Percentiles rank a stretch among this genome's conserved stretches.
Conservation (phyloP, 2,113 vertebrate genomes). For the Lampris incognitus region DNA sequence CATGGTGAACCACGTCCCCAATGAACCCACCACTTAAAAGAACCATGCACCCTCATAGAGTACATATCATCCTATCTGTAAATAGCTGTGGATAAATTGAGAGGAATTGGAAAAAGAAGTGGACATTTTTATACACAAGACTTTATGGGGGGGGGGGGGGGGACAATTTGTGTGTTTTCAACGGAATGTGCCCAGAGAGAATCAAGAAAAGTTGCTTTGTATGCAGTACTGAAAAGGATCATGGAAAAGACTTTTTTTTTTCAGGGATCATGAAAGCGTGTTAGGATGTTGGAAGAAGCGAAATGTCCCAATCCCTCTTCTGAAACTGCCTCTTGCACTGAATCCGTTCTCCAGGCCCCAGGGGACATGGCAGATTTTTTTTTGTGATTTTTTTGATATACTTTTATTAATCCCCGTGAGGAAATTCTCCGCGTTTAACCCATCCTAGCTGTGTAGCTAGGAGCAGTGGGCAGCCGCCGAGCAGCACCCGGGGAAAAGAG, state of each 20-base stretch:
- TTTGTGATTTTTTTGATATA: too few relatives aligned
- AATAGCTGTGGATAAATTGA: slow-evolving; percentile 57
- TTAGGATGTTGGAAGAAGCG: slow-evolving; percentile 58
- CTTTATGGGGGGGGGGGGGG: neutral
- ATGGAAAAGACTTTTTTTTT: slow-evolving; percentile 41
- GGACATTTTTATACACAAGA: slow-evolving; percentile 48
- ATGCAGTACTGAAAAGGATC: slow-evolving; percentile 37
- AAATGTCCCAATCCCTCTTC: slow-evolving; percentile 45
- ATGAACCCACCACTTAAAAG: slow-evolving; percentile 42
- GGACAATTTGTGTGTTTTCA: slow-evolving; percentile 29
- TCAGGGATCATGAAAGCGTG: slow-evolving; percentile 32
- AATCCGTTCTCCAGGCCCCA: slow-evolving; percentile 42
- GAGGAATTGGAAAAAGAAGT: slow-evolving; percentile 28
- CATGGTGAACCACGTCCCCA: slow-evolving; percentile 78
- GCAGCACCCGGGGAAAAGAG: too few relatives aligned
- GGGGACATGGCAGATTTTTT: slow-evolving; percentile 25
- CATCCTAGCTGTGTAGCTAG: too few relatives aligned
- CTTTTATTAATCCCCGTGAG: too few relatives aligned
- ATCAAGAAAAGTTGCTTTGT: slow-evolving; percentile 40
- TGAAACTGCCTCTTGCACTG: slow-evolving; percentile 72
- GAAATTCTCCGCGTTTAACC: too few relatives aligned
- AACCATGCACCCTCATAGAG: slow-evolving; percentile 5
- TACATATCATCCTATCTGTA: slow-evolving; percentile 65
- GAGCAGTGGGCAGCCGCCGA: too few relatives aligned
- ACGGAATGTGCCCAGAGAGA: slow-evolving; percentile 55